Evolutionary conservation across 2,113 vertebrate genomes (phyloP), one percentile per base, ranked within the genome.

Genomic region (Pelusios castaneus): DNA sequence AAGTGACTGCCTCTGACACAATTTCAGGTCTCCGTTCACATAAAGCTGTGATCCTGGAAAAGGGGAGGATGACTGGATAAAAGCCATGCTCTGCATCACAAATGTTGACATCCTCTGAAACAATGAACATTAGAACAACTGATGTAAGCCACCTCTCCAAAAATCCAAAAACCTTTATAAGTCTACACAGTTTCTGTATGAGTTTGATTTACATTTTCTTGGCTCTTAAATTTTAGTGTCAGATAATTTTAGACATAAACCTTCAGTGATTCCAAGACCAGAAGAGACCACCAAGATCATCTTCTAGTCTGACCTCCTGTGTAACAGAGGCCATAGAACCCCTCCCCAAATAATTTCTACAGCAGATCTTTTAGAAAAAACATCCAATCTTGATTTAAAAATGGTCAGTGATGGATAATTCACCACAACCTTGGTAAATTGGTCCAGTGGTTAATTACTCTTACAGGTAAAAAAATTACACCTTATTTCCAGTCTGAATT

Each of bases 81-180:
- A 99, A 1, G 98, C 99, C 98, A 99, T 98, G 90, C 98, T 99
- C 98, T 99, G 99, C 99, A 99, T 99, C 97, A 98, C 98, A 41
- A 99, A 97, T 0, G 98, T 99, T 3, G 99, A 99, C 99, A 99
- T 99, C 82, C 98, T 98, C 99, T 99, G 96, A 85, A 97, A 97
- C 1, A n/a, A 82, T 51, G 5, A 95, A 86, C 51, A 93, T 0
- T 2, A 86, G 45, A 96, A 77, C 29, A 73, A 55, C 3, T 83
- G 2, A 82, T 84, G 89, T 56, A 88, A n/a, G 5, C 24, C 6
- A 29, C 0, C 1, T 17, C 84, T 51, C 34, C 21, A 29, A 4
- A 56, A 8, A 76, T 19, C 43, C 84, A n/a, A n/a, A n/a, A n/a
- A 81, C 10, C 9, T 67, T 73, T 89, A 78, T 77, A 10, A 49